These are phyloP conservation scores for Oeneis ivallda DNA, from an alignment of 2,888 invertebrate genomes.

Conservation along the genomic window DNA sequence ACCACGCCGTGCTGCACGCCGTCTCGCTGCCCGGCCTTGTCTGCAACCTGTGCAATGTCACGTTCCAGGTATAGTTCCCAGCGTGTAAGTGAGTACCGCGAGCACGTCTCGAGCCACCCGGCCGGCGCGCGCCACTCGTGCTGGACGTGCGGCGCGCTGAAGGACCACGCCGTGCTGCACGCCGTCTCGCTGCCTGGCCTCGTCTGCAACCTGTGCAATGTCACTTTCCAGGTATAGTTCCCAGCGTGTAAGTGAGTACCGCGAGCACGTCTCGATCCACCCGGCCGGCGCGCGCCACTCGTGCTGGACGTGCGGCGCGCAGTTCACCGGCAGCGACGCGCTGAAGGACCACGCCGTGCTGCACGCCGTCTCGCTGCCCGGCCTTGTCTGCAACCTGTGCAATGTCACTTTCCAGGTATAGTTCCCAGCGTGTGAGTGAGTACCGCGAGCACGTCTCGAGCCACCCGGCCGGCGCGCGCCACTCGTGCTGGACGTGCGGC, in stretches of 20 bases:
- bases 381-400: too few species aligned
- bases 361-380: too few species aligned
- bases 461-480: constrained; percentile 57
- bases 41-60: too few species aligned
- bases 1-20: too few species aligned
- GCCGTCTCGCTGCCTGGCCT: too few species aligned
- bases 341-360: too few species aligned
- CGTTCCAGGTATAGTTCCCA: too few species aligned
- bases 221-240: too few species aligned
- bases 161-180: too few species aligned
- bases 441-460: constrained; percentile 55
- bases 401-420: too few species aligned
- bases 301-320: constrained; percentile 75
- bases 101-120: constrained; percentile 55
- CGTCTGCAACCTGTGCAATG: too few species aligned
- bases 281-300: constrained; percentile 58
- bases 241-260: constrained; percentile 58
- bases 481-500: constrained; percentile 75
- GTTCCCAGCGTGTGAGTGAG: constrained; percentile 52
- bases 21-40: too few species aligned
- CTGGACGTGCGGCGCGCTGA: constrained; percentile 76
- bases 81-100: constrained; percentile 58
- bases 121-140: constrained; percentile 62
- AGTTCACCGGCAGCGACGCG: constrained; percentile 51
- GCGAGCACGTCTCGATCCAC: constrained; percentile 54